These are phyloP conservation scores for Nansenia antarctica DNA, from an alignment of 2,113 vertebrate genomes.

Conservation along the genomic window DNA sequence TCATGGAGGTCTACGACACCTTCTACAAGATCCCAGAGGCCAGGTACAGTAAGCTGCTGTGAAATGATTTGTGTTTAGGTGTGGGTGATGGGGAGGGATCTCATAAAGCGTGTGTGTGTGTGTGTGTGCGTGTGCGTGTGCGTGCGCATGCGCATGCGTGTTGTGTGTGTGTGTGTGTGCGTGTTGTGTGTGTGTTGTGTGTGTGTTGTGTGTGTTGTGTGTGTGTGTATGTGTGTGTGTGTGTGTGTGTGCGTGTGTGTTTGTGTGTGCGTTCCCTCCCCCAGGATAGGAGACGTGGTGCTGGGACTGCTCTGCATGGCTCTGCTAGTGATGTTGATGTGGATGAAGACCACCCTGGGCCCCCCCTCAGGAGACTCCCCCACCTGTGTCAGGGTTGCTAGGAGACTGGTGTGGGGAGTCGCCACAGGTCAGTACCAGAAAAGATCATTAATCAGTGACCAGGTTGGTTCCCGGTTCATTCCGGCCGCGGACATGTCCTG, in stretches of 20 bases:
- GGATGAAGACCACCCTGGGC: constrained; percentile 77
- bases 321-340: constrained; percentile 71
- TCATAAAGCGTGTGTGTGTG: not conserved
- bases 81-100: too few species aligned
- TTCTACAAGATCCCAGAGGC: constrained; percentile 81
- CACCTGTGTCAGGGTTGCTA: constrained; percentile 54
- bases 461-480: too few species aligned
- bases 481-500: too few species aligned
- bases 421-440: constrained; percentile 84
- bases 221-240: not conserved
- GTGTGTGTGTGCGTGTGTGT: not conserved
- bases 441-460: too few species aligned
- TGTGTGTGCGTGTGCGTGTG: not conserved
- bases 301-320: constrained; percentile 83
- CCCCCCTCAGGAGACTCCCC: constrained; percentile 11
- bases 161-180: too few species aligned
- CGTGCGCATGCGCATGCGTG: too few species aligned
- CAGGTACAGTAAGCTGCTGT: constrained; percentile 68
- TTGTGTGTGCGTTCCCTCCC: not conserved
- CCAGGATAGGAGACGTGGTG: constrained; percentile 81
- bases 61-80: not conserved
- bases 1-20: constrained; percentile 86
- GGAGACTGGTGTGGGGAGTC: constrained; percentile 76
- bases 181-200: too few species aligned
- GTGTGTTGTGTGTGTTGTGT: not conserved